These are phyloP conservation scores for Leptosomus discolor DNA, from an alignment of 2,113 vertebrate species.

Conservation along the genomic window DNA sequence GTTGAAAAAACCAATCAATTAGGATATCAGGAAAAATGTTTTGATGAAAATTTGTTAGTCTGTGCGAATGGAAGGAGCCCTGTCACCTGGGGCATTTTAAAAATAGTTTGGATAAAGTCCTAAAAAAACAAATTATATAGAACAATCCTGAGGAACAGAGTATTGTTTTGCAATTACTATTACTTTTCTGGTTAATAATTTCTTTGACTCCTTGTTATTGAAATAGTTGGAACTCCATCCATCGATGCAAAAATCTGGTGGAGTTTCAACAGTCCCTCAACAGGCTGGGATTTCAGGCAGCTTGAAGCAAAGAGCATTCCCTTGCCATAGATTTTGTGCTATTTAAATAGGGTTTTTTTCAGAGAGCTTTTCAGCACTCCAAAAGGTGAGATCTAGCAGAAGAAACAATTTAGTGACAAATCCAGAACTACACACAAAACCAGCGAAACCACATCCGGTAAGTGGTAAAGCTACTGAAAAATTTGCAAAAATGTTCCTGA, in stretches of 20 bases:
- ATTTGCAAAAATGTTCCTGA: neutral
- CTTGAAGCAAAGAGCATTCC: neutral
- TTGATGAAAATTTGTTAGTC: neutral
- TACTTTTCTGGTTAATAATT: neutral
- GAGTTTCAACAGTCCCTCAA: neutral
- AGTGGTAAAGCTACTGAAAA: neutral
- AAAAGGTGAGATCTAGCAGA: neutral
- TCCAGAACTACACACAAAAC: neutral
- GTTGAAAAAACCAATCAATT: neutral
- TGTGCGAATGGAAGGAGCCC: neutral
- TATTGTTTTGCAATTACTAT: neutral
- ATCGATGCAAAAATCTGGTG: neutral
- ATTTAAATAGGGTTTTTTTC: neutral
- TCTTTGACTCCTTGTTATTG: neutral
- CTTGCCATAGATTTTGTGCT: neutral
- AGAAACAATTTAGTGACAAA: neutral
- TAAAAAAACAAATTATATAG: neutral
- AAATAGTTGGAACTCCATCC: neutral
- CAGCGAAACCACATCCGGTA: neutral
- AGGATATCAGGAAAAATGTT: neutral
- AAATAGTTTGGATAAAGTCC: neutral
- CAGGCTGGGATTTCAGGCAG: neutral
- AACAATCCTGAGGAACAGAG: neutral
- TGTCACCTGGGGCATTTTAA: neutral
- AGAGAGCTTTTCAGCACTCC: neutral